Conservation (phyloP, 1,140 invertebrate species). For the Penaeus vannamei region DNA sequence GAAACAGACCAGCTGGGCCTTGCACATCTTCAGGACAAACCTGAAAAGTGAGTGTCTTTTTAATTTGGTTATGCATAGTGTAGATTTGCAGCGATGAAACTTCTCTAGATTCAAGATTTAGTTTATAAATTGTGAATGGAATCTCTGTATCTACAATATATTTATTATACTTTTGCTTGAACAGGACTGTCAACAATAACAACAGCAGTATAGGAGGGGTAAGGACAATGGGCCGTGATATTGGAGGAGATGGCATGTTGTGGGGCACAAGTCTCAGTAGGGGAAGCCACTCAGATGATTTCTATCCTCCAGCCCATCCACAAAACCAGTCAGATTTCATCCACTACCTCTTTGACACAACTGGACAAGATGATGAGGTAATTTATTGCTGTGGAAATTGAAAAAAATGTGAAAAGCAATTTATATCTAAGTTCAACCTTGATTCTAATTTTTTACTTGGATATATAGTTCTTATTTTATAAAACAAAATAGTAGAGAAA, state of each 20-base stretch:
- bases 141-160: too few species aligned
- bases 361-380: conserved; percentile 55
- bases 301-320: conserved; percentile 49
- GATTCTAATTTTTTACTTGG: too few species aligned
- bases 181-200: not conserved
- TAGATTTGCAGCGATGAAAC: not conserved
- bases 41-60: conserved; percentile 39
- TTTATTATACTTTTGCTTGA: too few species aligned
- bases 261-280: conserved; percentile 34
- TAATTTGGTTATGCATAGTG: not conserved
- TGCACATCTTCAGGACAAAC: conserved; percentile 56
- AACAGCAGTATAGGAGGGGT: not conserved
- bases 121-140: too few species aligned
- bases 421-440: too few species aligned
- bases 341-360: conserved; percentile 51
- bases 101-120: too few species aligned
- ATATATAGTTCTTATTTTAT: too few species aligned
- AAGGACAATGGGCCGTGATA: conserved; percentile 40
- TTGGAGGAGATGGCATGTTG: conserved; percentile 37
- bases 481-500: too few species aligned
- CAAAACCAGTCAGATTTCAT: conserved; percentile 59
- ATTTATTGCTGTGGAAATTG: not conserved
- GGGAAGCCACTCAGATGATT: conserved; percentile 56
- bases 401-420: too few species aligned
- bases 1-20: conserved; percentile 56